Conservation (phyloP, 1,140 invertebrate genomes). For the Tachypleus tridentatus region DNA sequence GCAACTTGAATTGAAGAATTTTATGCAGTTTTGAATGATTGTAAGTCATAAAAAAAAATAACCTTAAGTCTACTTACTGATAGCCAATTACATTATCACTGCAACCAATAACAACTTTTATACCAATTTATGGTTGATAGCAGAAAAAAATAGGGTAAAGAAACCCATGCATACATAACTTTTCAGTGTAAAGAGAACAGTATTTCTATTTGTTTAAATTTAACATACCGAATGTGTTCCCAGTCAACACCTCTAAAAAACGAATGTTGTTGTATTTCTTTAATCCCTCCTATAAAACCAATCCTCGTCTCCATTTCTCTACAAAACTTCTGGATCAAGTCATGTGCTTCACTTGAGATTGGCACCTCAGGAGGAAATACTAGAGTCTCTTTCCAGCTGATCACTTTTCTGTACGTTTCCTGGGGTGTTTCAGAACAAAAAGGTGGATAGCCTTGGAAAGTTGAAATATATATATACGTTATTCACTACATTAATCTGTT, state of each 20-base stretch:
- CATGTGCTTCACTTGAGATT: slow-evolving; percentile 69
- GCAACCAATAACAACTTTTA: too few relatives aligned
- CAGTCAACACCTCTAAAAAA: slow-evolving; percentile 51
- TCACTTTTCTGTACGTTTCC: slow-evolving; percentile 98
- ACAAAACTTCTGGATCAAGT: slow-evolving; percentile 55
- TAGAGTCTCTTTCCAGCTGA: slow-evolving; percentile 97
- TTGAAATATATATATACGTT: neutral
- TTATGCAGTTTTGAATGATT: neutral
- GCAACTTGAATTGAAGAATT: neutral
- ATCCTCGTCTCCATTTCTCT: slow-evolving; percentile 81
- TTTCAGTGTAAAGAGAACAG: too few relatives aligned
- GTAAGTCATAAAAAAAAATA: neutral
- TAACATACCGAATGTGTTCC: slow-evolving; percentile 56
- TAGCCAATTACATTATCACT: too few relatives aligned
- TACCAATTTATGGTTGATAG: too few relatives aligned
- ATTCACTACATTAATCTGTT: too few relatives aligned
- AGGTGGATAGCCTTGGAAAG: slow-evolving; percentile 75
- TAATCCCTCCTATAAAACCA: slow-evolving; percentile 35
- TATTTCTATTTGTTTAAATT: neutral
- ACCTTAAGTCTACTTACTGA: too few relatives aligned
- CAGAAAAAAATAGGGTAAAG: too few relatives aligned
- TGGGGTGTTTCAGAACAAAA: slow-evolving; percentile 99
- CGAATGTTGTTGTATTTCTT: slow-evolving; percentile 42
- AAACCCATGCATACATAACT: too few relatives aligned
- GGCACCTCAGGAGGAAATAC: slow-evolving; percentile 98